Evolutionary conservation across 2,888 invertebrate species (phyloP), one percentile per base, ranked within the genome.

Genomic region (Lycia hirtaria): DNA sequence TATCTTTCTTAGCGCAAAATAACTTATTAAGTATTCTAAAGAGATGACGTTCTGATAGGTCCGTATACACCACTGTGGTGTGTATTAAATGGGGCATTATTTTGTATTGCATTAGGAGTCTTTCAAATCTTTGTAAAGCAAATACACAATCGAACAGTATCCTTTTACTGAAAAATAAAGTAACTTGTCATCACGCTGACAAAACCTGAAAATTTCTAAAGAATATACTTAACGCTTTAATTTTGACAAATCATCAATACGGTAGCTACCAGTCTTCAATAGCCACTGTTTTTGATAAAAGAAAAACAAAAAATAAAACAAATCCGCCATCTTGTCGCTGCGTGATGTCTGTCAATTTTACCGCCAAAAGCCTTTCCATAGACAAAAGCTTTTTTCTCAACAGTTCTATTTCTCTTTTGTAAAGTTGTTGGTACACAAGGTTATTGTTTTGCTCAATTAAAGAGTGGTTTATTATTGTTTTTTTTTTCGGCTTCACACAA

Each of bases 401-500:
- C 45, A 45, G 64, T 64, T 66, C 68, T 56, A 73, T 76, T 78
- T 78, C 68, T 71, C 70, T 66, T 68, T 80, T 76, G 72, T 79
- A 71, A 67, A 53, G 60, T 65, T 83, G 80, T 86, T 83, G 82
- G 75, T 72, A 80, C 72, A 83, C 85, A 82, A 77, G 62, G 56
- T 68, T 71, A 73, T 85, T 87, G 85, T 85, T 80, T 89, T 89
- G 89, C 88, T 88, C 90, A 89, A 90, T 91, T 90, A 88, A 80
- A 72, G 88, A 83, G 81, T 87, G 83, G 74, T 68, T 68, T 72
- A 77, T 83, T 41, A 14, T 41, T 41, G 38, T 41, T 26, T 41
- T 41, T 26, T 28, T 40, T 14, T 26, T n/a, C n/a, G 26, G 5
- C 17, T 26, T 10, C 41, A 41, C 41, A 41, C 41, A 41, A 41